phyloP scores from a whole-genome alignment of 2,888 invertebrate genomes.

The Drosophila kuntzei region DNA sequence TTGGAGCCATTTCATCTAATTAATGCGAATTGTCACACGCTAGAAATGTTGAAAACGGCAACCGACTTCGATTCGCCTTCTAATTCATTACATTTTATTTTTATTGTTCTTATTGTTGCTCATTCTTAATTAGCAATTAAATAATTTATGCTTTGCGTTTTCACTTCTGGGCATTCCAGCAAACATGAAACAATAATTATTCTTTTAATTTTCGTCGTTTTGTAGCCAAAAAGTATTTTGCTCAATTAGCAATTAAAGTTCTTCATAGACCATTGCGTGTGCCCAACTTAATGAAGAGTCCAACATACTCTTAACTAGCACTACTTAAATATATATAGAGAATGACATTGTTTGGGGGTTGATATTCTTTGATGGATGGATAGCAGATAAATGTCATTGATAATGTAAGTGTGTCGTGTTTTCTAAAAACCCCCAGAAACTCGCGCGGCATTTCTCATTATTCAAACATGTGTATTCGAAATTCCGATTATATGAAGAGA shows the following conservation, averaged over 20 bases:
- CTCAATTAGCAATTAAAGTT: slow-evolving; percentile 79
- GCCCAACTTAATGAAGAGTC: slow-evolving; percentile 30
- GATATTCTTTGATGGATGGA: slow-evolving; percentile 50
- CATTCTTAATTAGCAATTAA: slow-evolving; percentile 81
- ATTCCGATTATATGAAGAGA: background rate
- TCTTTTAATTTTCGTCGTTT: slow-evolving; percentile 27
- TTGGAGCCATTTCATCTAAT: slow-evolving; percentile 78
- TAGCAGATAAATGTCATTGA: slow-evolving; percentile 43
- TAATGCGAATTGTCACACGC: slow-evolving; percentile 82
- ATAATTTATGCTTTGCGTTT: slow-evolving; percentile 81
- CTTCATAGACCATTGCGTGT: slow-evolving; percentile 70
- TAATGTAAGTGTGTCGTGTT: slow-evolving; percentile 41
- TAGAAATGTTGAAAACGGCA: slow-evolving; percentile 57
- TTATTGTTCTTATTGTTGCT: slow-evolving; percentile 43
- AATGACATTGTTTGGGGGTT: slow-evolving; percentile 51
- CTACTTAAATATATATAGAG: slow-evolving; percentile 10
- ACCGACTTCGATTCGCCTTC: slow-evolving; percentile 72
- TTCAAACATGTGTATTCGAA: background rate
- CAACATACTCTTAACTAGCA: slow-evolving; percentile 25
- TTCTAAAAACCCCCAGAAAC: background rate
- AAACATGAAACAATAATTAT: slow-evolving; percentile 78
- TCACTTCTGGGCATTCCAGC: slow-evolving; percentile 47
- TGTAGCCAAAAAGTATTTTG: slow-evolving; percentile 67
- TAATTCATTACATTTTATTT: slow-evolving; percentile 67
- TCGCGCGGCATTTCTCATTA: background rate